phyloP scores from a whole-genome alignment of 2,113 vertebrate genomes.

The Sebastes schlegelii region DNA sequence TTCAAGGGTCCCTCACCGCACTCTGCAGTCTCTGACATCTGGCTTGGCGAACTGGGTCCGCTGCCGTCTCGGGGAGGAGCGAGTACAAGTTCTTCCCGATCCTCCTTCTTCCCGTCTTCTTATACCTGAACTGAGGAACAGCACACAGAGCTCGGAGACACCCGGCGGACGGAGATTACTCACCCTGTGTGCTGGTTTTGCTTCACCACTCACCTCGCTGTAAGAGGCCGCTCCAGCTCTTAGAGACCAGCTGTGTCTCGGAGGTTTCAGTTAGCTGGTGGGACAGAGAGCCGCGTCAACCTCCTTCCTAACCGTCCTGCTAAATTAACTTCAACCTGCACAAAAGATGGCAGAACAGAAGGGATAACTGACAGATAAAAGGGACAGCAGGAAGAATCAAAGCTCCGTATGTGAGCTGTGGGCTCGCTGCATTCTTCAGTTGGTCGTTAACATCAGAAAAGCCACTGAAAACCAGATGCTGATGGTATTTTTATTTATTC shows the following conservation, averaged over 20 bases:
- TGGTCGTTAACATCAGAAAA: too few relatives aligned
- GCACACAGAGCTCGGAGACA: background rate
- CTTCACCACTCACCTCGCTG: slow-evolving; percentile 69
- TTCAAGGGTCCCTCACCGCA: slow-evolving; percentile 64
- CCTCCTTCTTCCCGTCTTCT: slow-evolving; percentile 83
- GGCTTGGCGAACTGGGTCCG: slow-evolving; percentile 88
- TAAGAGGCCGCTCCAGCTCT: slow-evolving; percentile 43
- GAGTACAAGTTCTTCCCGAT: slow-evolving; percentile 85
- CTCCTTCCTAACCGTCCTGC: slow-evolving; percentile 55
- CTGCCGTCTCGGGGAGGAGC: slow-evolving; percentile 88
- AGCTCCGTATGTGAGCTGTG: too few relatives aligned
- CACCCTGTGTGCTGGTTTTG: too few relatives aligned
- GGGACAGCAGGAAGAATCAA: background rate
- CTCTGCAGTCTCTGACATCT: slow-evolving; percentile 69
- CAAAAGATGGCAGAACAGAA: slow-evolving; percentile 18
- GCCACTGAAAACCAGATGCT: too few relatives aligned
- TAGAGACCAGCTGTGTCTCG: slow-evolving; percentile 68
- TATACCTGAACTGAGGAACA: slow-evolving; percentile 82
- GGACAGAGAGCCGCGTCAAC: slow-evolving; percentile 54
- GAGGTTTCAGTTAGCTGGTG: slow-evolving; percentile 71
- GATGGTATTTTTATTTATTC: too few relatives aligned
- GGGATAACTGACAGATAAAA: background rate
- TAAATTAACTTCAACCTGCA: slow-evolving; percentile 72
- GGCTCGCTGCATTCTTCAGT: too few relatives aligned
- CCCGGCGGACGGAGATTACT: background rate